phyloP scores from a whole-genome alignment of 1,140 invertebrate genomes.

The Achroia grisella region DNA sequence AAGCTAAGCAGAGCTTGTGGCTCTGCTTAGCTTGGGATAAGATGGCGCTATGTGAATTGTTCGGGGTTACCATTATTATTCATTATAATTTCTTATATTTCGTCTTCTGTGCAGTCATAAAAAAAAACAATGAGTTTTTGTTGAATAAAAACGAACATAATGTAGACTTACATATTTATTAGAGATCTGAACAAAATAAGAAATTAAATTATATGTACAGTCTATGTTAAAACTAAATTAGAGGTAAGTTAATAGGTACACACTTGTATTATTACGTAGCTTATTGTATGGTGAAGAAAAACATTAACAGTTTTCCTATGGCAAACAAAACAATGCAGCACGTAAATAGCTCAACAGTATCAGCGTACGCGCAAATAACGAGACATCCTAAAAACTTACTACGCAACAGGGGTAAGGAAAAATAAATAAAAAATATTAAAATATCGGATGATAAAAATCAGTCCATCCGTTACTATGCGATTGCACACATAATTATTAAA shows the following conservation, averaged over 20 bases:
- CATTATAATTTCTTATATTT: background rate
- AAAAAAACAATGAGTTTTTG: background rate
- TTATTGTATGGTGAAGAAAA: constrained; percentile 50
- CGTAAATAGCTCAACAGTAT: constrained; percentile 16
- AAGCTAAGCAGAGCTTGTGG: too few relatives aligned
- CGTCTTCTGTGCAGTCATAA: background rate
- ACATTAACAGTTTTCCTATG: constrained; percentile 36
- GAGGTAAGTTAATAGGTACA: constrained; percentile 70
- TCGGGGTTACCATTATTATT: too few relatives aligned
- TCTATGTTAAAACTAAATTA: constrained; percentile 72
- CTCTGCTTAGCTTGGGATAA: too few relatives aligned
- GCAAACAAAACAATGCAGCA: constrained; percentile 39
- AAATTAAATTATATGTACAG: constrained; percentile 73
- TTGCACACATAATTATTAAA: constrained; percentile 54
- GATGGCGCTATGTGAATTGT: too few relatives aligned
- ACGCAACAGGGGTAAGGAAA: constrained; percentile 22
- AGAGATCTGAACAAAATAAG: constrained; percentile 74
- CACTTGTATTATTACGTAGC: constrained; percentile 54
- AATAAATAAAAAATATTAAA: constrained; percentile 39
- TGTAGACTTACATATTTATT: constrained; percentile 73
- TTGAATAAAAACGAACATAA: constrained; percentile 21
- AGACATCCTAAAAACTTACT: constrained; percentile 29
- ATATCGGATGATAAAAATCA: constrained; percentile 56
- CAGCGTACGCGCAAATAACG: constrained; percentile 36
- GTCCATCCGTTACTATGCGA: constrained; percentile 55